A percentile compares a stretch with the other conserved stretches of the same genome.
Evolutionary conservation across 2,888 invertebrate species (phyloP).

Genomic region (Pollenia griseotomentosa): DNA sequence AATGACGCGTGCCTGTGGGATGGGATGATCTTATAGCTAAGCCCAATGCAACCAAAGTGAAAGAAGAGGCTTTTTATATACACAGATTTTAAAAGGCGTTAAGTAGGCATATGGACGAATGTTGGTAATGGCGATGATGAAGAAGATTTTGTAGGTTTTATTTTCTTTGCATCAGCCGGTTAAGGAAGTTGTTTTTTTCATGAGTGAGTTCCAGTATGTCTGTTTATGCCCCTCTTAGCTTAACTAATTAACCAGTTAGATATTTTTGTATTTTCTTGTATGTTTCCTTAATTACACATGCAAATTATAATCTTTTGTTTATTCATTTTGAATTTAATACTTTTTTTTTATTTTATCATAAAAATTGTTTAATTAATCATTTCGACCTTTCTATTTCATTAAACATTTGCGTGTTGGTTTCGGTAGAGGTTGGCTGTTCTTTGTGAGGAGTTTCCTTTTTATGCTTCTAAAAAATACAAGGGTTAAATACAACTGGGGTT

Average conservation of each 20-base stretch:
- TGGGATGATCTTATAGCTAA: constrained; percentile 58
- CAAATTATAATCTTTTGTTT: constrained; percentile 64
- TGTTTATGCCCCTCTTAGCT: background rate
- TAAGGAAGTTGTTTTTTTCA: constrained; percentile 14
- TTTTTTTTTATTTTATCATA: constrained; percentile 31
- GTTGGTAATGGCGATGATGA: constrained; percentile 23
- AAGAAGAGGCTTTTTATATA: constrained; percentile 13
- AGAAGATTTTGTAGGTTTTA: constrained; percentile 21
- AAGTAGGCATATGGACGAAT: constrained; percentile 59
- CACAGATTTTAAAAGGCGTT: constrained; percentile 61
- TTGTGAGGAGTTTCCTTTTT: constrained; percentile 23
- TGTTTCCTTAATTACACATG: constrained; percentile 50
- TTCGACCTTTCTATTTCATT: constrained; percentile 70
- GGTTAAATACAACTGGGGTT: constrained; percentile 60
- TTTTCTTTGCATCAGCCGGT: background rate
- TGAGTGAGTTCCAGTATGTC: background rate
- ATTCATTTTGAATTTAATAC: background rate
- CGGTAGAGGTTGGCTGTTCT: background rate
- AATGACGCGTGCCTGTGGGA: constrained; percentile 70
- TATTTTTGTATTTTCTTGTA: background rate
- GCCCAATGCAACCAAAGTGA: background rate
- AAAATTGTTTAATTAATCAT: constrained; percentile 71
- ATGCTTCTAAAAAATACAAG: constrained; percentile 24
- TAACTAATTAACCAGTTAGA: constrained; percentile 30
- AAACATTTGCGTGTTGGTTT: constrained; percentile 41